phyloP scores from a whole-genome alignment of 2,113 vertebrate species.

The Apteryx owenii region DNA sequence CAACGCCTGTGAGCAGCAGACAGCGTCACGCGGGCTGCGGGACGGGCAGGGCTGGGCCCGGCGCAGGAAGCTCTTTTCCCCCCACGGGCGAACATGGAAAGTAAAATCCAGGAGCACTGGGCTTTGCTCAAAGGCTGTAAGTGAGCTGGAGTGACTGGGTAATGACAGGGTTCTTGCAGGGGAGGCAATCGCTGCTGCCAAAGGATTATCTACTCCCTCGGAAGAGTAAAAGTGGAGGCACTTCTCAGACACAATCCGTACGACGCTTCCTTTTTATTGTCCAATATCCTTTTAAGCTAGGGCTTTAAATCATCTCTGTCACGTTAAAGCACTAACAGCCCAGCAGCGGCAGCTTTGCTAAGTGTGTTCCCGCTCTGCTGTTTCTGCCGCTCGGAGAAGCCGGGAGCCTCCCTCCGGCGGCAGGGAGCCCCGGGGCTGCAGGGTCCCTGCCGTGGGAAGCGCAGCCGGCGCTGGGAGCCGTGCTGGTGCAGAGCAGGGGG shows the following conservation, averaged over 20 bases:
- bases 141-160: neutral
- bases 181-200: neutral
- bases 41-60: too few species aligned
- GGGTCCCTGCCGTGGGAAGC: too few species aligned
- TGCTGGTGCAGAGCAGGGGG: neutral
- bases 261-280: conserved; percentile 62
- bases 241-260: conserved; percentile 30
- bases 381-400: neutral
- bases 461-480: neutral
- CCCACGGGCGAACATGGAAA: neutral
- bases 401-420: too few species aligned
- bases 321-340: neutral
- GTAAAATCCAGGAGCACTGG: neutral
- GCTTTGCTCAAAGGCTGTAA: neutral
- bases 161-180: neutral
- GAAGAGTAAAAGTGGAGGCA: conserved; percentile 21
- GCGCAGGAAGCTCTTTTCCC: neutral
- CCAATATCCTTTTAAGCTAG: conserved; percentile 56
- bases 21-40: too few species aligned
- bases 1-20: fast-evolving
- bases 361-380: neutral
- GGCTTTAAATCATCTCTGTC: conserved; percentile 66
- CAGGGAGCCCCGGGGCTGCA: too few species aligned
- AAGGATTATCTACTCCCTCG: neutral
- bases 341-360: fast-evolving